These are phyloP conservation scores for Himalopsyche kuldschensis DNA, from an alignment of 2,888 invertebrate genomes.

Conservation along the genomic window DNA sequence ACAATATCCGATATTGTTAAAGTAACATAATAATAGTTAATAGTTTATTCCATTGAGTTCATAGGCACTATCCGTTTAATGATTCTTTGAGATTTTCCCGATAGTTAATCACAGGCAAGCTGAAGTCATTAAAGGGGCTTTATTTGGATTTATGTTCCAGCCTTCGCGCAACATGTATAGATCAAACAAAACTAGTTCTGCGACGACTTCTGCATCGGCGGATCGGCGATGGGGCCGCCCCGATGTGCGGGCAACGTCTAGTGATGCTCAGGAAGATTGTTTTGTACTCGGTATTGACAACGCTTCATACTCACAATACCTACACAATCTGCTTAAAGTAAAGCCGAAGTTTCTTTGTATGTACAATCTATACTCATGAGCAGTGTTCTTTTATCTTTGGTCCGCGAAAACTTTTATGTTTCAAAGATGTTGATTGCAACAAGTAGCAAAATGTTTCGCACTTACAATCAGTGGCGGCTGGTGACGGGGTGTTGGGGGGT, in stretches of 20 bases:
- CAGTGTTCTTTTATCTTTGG: too few species aligned
- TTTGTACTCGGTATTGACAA: not conserved
- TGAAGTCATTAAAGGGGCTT: not conserved
- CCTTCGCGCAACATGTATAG: not conserved
- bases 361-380: too few species aligned
- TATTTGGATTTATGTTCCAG: not conserved
- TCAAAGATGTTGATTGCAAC: too few species aligned
- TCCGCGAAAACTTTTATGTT: too few species aligned
- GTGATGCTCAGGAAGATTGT: not conserved
- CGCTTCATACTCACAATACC: not conserved
- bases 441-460: too few species aligned
- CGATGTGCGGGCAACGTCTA: not conserved
- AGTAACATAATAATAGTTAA: not conserved
- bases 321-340: too few species aligned
- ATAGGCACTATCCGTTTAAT: not conserved
- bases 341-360: too few species aligned
- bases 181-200: not conserved
- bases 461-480: too few species aligned
- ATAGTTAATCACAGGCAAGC: not conserved
- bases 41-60: not conserved
- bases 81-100: not conserved
- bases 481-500: too few species aligned
- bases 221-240: not conserved
- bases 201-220: not conserved
- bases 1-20: not conserved